A percentile compares a stretch with the other conserved stretches of the same genome.
Conservation (phyloP, 2,797 vertebrate genomes). For the Iguana delicatissima region DNA sequence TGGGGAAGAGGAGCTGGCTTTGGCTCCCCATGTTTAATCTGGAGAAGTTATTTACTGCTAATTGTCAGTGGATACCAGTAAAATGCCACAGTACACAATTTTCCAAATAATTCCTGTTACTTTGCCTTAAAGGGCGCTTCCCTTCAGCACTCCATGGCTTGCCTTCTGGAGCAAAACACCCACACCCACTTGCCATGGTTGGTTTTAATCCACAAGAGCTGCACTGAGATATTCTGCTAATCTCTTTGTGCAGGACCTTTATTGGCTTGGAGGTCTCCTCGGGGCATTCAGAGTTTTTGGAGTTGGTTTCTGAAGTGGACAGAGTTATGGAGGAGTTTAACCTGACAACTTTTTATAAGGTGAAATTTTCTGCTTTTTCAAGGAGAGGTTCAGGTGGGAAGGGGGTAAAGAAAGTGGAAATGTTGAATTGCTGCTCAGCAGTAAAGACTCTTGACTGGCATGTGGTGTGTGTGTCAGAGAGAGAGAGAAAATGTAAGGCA, state of each 20-base stretch:
- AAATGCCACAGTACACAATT: not conserved
- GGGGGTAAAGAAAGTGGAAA: not conserved
- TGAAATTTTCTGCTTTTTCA: slow-evolving; percentile 57
- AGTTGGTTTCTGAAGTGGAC: slow-evolving; percentile 86
- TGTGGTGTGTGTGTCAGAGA: not conserved
- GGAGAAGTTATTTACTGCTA: no score
- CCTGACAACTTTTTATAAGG: slow-evolving; percentile 90
- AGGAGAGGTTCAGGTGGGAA: no score
- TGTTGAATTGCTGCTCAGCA: not conserved
- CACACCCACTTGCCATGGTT: not conserved
- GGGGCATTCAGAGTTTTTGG: slow-evolving; percentile 84
- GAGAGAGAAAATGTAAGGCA: no score
- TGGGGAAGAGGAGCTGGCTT: no score
- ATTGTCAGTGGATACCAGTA: no score
- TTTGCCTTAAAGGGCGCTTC: not conserved
- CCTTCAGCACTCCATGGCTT: not conserved
- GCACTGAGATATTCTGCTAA: not conserved
- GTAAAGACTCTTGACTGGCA: not conserved
- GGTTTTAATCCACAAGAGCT: no score
- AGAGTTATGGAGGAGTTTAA: slow-evolving; percentile 87
- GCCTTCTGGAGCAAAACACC: not conserved
- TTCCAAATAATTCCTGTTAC: not conserved
- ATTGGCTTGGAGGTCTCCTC: slow-evolving; percentile 84
- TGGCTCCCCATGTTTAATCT: no score
- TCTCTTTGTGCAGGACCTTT: slow-evolving; percentile 81